Evolutionary conservation across 2,888 invertebrate species (phyloP).

Genomic region (Chrysotoxum bicinctum): DNA sequence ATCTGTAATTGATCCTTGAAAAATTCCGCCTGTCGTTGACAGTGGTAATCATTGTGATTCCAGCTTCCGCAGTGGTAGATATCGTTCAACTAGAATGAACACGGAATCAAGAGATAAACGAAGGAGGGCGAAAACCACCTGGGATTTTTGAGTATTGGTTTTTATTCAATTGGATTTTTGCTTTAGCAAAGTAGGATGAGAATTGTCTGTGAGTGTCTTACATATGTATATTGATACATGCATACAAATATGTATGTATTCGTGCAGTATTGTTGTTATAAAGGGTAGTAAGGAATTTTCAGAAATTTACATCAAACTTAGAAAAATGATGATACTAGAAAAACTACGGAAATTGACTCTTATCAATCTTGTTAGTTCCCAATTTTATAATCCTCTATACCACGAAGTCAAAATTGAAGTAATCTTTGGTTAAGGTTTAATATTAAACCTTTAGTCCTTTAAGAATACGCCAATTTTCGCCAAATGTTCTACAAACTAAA

Average conservation of each 20-base stretch:
- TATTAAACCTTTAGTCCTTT: too few species aligned
- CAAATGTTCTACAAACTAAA: too few species aligned
- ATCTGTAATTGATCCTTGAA: slow-evolving; percentile 59
- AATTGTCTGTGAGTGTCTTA: neutral
- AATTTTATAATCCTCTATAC: too few species aligned
- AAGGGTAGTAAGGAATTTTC: neutral
- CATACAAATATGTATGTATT: neutral
- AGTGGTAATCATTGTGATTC: slow-evolving; percentile 52
- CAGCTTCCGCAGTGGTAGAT: slow-evolving; percentile 2
- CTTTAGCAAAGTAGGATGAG: neutral
- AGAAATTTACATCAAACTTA: too few species aligned
- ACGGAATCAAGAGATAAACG: slow-evolving; percentile 26
- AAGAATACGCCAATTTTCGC: too few species aligned
- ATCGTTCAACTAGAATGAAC: slow-evolving; percentile 9
- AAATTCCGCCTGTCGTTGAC: slow-evolving; percentile 42
- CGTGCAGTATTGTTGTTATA: neutral
- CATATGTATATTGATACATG: neutral
- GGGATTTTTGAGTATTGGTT: slow-evolving; percentile 65
- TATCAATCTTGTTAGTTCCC: too few species aligned
- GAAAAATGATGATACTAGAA: too few species aligned
- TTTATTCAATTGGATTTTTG: slow-evolving; percentile 51
- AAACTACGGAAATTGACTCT: too few species aligned
- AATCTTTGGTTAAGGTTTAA: too few species aligned
- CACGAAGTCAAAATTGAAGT: too few species aligned
- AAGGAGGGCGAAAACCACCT: slow-evolving; percentile 37